Base-by-base conservation (phyloP, 2,113 vertebrate species). In the Cettia cetti region DNA sequence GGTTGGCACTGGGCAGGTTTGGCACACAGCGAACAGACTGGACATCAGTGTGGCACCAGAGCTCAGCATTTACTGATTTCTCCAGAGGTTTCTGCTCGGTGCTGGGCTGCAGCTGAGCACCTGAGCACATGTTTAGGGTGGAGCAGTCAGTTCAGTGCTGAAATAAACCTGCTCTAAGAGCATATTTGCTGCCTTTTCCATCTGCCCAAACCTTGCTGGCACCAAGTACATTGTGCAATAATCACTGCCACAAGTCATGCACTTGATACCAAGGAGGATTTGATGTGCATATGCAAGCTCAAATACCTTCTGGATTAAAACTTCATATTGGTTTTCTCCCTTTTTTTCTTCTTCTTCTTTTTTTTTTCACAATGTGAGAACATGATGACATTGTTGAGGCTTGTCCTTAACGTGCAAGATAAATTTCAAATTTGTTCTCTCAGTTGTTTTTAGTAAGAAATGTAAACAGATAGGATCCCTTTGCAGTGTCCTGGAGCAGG, bases 391-490 rank as follows among this genome's bases (percentile, higher is more conserved):
- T 77, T 60, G 91, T 91, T 56, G n/a, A 87, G 78, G 50, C 82
- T 94, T 82, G 74, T 84, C 82, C 80, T 96, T 90, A 94, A 78
- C 35, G 50, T 31, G 39, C 50, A 74, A 97, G 97, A 98, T 98
- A 98, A 92, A 98, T 94, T 93, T 92, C 82, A 91, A 88, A 97
- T 90, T 94, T 15, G 2, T 76, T 92, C 88, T 92, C 95, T 97
- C 31, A 50, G 90, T 96, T 97, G 89, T 88, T 96, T 95, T 77
- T 76, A 79, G 82, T 60, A 40, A 79, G 95, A 97, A 97, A 93
- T 97, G 81, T 94, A 97, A 97, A 97, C 95, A 96, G 86, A 54
- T 39, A 44, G 79, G 78, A 79, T 88, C 69, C 26, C 83, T 94
- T 77, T 93, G 94, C 64, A 72, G 53, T 37, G 85, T 86, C 82